A percentile compares a stretch with the other conserved stretches of the same genome.
These are phyloP conservation scores for Drosophila greeni DNA, from an alignment of 2,888 invertebrate genomes.

Conservation along the genomic window DNA sequence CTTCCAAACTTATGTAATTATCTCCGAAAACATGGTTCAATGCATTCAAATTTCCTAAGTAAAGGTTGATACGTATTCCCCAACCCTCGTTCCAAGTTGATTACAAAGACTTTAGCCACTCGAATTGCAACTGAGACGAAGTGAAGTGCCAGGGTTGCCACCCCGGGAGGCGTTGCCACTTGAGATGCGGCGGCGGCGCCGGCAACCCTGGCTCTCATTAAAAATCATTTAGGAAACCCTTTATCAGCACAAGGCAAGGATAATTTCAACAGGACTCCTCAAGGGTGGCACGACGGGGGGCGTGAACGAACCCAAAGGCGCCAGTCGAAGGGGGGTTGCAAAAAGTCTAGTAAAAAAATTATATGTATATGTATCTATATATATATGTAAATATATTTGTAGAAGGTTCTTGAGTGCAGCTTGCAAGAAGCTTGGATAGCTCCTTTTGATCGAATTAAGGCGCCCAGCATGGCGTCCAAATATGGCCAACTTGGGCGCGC, in stretches of 20 bases:
- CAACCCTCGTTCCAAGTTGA: not conserved
- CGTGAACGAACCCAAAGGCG: conserved; percentile 56
- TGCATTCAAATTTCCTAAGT: too few species aligned
- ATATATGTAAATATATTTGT: not conserved
- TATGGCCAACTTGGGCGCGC: conserved; percentile 67
- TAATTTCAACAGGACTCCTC: conserved; percentile 47
- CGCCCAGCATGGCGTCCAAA: conserved; percentile 73
- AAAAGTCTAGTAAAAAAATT: not conserved
- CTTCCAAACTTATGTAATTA: too few species aligned
- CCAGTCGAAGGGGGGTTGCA: conserved; percentile 48
- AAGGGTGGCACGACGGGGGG: conserved; percentile 54
- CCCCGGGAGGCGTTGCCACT: conserved; percentile 64
- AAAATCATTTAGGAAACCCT: conserved; percentile 71
- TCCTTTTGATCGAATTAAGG: conserved; percentile 68
- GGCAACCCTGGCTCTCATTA: conserved; percentile 61
- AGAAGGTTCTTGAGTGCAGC: conserved; percentile 8
- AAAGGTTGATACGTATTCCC: too few species aligned
- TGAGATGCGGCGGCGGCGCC: conserved; percentile 3
- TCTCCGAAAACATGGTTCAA: not conserved
- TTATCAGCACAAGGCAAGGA: conserved; percentile 34
- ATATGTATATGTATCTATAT: too few species aligned
- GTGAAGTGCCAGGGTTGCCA: conserved; percentile 41
- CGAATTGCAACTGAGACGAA: conserved; percentile 43
- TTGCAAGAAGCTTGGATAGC: conserved; percentile 28
- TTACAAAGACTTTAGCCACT: conserved; percentile 27